phyloP scores from a whole-genome alignment of 2,888 invertebrate species.

The Lepeophtheirus nordmannii region DNA sequence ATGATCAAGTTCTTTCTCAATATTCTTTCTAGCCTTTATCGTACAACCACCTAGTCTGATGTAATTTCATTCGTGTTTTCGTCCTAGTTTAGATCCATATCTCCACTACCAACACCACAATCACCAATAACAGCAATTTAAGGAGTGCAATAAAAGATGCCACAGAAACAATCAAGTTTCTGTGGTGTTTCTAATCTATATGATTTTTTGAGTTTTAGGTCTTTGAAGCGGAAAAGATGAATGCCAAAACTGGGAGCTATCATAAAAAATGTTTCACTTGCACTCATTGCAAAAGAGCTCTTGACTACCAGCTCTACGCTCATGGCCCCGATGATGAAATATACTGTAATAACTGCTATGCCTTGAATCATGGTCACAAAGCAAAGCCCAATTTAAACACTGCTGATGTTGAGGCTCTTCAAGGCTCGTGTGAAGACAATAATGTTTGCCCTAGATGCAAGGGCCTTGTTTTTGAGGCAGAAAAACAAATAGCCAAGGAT shows the following conservation, averaged over 20 bases:
- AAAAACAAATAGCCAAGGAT: conserved; percentile 22
- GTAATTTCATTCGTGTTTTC: too few species aligned
- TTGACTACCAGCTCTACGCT: conserved; percentile 17
- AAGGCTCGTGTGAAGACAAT: not conserved
- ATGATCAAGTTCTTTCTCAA: too few species aligned
- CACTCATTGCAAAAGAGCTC: conserved; percentile 48
- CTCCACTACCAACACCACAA: too few species aligned
- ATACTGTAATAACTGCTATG: conserved; percentile 24
- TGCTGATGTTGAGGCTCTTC: conserved; percentile 18
- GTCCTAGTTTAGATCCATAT: too few species aligned
- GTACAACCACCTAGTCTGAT: too few species aligned
- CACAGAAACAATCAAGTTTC: too few species aligned
- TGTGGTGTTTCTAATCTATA: not conserved
- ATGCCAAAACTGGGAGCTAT: conserved; percentile 39
- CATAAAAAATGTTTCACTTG: conserved; percentile 89
- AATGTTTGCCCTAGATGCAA: conserved; percentile 20
- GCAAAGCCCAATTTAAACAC: conserved; percentile 20
- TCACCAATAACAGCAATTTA: too few species aligned
- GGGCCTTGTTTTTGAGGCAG: conserved; percentile 23
- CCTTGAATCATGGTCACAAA: conserved; percentile 17
- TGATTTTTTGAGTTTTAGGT: conserved; percentile 10
- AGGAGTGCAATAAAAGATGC: too few species aligned
- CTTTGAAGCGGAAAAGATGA: conserved; percentile 25
- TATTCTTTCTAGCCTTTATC: too few species aligned
- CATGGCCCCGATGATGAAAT: conserved; percentile 22